Evolutionary conservation across 2,888 invertebrate species (phyloP), one percentile per base, ranked within the genome.

Genomic region (Lordiphosa andalusiaca): DNA sequence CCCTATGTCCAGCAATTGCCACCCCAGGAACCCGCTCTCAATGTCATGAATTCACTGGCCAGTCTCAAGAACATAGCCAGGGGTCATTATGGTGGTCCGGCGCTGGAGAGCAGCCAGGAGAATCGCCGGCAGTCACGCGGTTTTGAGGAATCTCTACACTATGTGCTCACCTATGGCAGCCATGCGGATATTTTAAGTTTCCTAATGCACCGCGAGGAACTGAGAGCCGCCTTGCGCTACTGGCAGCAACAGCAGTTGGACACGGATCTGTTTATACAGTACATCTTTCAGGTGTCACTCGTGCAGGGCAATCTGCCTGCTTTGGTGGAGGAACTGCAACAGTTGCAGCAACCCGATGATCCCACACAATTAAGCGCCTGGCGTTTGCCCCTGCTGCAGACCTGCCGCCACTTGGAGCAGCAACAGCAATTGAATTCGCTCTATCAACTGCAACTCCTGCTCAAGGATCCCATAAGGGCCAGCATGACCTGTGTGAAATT

Each of bases 81-180:
- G 47, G 92, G 92, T 0, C 91, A 92, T 54, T 92, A 92, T 69
- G 75, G 73, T 0, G 73, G 73, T 12, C 60, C 54, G 12, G 50
- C 47, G 19, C 40, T 53, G 13, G 13, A 7, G 6, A 30, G 10
- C 30, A 10, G 25, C 5, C 73, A 69, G 10, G 67, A 64, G 4
- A 49, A 25, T 5, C 71, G 68, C 0, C 51, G 60, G 4, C 61
- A 72, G 21, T 55, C 65, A 0, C 91, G 92, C 68, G 92, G 92
- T 69, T 94, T 94, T 75, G 92, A 93, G 61, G 97, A 97, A 89
- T 95, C 95, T 75, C 88, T 95, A 2, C 95, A 94, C 87, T 98
- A 97, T 88, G 90, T 97, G 3, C 91, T 92, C 3, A 93, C 92
- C 59, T 97, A 96, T 82, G 97, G 96, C 0, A 94, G 93, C 3